Percentiles rank a stretch among this genome's conserved stretches.
Conservation (phyloP, 1,140 invertebrate genomes). For the Pseudomyrmex pallidus region DNA sequence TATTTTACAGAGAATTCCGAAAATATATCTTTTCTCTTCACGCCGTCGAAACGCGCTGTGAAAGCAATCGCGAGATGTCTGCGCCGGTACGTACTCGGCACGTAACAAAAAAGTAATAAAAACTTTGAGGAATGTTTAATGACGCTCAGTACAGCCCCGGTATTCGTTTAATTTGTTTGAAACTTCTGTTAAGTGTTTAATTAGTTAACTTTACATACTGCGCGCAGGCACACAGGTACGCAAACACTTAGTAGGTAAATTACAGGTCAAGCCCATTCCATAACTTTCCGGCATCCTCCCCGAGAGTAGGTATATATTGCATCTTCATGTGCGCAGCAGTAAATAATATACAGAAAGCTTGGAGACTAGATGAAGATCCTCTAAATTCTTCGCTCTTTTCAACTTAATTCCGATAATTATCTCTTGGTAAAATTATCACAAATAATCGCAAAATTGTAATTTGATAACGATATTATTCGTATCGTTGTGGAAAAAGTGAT, state of each 20-base stretch:
- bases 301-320: slow-evolving; percentile 70
- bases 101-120: slow-evolving; percentile 66
- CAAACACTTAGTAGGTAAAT: slow-evolving; percentile 83
- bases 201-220: slow-evolving; percentile 81
- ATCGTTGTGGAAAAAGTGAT: not conserved
- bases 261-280: slow-evolving; percentile 78
- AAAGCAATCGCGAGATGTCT: slow-evolving; percentile 33
- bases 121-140: slow-evolving; percentile 73
- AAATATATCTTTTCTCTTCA: not conserved
- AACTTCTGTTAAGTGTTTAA: slow-evolving; percentile 81
- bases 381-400: slow-evolving; percentile 61
- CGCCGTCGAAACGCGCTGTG: not conserved
- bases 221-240: slow-evolving; percentile 62
- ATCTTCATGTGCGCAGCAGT: slow-evolving; percentile 68
- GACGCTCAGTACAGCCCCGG: slow-evolving; percentile 58
- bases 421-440: not conserved
- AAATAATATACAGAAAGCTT: slow-evolving; percentile 70
- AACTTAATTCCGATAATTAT: not conserved
- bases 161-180: slow-evolving; percentile 80
- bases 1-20: slow-evolving; percentile 48
- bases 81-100: slow-evolving; percentile 26
- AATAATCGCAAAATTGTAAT: not conserved
- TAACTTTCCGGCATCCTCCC: slow-evolving; percentile 77
- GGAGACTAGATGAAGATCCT: slow-evolving; percentile 20
- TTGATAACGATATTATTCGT: too few relatives aligned